A percentile compares a stretch with the other conserved stretches of the same genome.
phyloP scores from a whole-genome alignment of 1,140 invertebrate genomes.

The Lepidurus packardi region DNA sequence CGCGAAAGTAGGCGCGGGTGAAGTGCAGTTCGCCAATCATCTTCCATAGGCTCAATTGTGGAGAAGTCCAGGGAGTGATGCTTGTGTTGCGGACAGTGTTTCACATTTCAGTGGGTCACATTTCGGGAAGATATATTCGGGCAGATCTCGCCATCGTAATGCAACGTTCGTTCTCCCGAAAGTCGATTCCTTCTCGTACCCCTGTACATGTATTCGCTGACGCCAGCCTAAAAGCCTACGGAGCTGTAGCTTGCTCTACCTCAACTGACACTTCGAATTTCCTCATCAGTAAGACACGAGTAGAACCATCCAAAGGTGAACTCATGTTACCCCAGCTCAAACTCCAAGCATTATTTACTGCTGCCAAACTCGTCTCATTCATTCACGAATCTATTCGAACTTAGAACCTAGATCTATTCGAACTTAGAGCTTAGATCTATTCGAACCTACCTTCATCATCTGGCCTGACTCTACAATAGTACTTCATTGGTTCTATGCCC shows the following conservation, averaged over 20 bases:
- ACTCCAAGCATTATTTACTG: constrained; percentile 22
- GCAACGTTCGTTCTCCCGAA: too few relatives aligned
- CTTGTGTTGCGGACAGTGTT: background rate
- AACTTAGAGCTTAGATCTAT: too few relatives aligned
- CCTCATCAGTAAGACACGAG: background rate
- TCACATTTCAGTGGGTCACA: too few relatives aligned
- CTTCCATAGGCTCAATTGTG: background rate
- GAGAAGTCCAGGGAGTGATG: background rate
- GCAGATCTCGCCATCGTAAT: background rate
- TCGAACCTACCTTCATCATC: background rate
- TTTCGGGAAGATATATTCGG: too few relatives aligned
- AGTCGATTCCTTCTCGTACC: background rate
- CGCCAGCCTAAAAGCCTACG: constrained; percentile 19
- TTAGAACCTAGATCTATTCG: too few relatives aligned
- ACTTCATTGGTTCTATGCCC: background rate
- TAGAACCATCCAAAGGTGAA: background rate
- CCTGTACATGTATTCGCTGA: constrained; percentile 27
- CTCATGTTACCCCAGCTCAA: background rate
- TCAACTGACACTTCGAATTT: background rate
- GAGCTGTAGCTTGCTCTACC: background rate
- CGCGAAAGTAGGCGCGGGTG: background rate
- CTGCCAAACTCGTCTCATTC: background rate
- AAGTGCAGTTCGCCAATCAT: background rate
- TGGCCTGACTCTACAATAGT: constrained; percentile 26
- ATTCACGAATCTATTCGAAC: background rate